Evolutionary conservation across 2,113 vertebrate species (phyloP).

Genomic region (Crotophaga sulcirostris): DNA sequence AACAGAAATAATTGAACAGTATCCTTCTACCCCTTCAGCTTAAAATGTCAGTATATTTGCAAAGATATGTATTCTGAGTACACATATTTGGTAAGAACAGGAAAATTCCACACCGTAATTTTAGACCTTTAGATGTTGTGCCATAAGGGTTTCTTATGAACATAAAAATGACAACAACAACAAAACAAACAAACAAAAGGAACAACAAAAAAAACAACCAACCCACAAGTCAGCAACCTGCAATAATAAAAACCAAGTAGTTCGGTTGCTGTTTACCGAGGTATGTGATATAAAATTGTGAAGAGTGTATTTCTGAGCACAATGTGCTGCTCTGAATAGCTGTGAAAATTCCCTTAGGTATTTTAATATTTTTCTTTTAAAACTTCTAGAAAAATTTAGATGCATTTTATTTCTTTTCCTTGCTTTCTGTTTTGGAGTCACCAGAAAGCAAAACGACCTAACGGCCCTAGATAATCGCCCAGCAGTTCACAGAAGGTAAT

Average conservation of each 20-base stretch:
- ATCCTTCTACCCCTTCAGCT: background rate
- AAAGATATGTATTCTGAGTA: background rate
- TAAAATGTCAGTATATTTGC: background rate
- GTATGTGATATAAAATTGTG: rapidly evolving
- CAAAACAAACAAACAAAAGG: background rate
- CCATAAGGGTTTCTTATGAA: background rate
- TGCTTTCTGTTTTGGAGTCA: background rate
- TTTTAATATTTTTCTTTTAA: background rate
- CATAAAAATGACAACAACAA: rapidly evolving
- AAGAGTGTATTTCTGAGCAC: background rate
- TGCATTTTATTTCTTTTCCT: background rate
- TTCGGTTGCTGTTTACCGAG: background rate
- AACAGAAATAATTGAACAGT: background rate
- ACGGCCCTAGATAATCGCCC: background rate
- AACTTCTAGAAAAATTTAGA: background rate
- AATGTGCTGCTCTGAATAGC: background rate
- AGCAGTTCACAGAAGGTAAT: background rate
- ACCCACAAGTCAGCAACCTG: too few species aligned
- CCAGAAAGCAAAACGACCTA: background rate
- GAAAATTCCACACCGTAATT: background rate
- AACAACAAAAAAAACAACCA: background rate
- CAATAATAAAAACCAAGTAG: background rate
- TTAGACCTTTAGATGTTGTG: rapidly evolving
- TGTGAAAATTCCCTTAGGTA: background rate
- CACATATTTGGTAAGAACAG: background rate